Evolutionary conservation across 2,113 vertebrate species (phyloP), one percentile per base, ranked within the genome.

Genomic region (Cervus canadensis): DNA sequence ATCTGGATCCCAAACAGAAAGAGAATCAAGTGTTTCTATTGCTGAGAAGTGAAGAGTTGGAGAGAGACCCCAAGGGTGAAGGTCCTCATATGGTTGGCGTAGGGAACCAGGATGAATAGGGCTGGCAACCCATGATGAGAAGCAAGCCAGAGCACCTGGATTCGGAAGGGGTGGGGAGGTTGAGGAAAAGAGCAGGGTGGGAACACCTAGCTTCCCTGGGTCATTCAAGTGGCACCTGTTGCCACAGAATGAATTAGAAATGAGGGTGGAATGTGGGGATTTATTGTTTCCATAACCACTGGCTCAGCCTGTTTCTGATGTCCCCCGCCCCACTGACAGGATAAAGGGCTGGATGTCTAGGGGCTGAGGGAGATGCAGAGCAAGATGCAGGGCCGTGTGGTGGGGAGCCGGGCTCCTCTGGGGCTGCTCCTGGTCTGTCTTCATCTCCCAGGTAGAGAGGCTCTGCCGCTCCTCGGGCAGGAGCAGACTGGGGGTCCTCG

Each of bases 141-240:
- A 5, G 26, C 74, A 85, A 95, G 45, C 60, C 81, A 48, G 71
- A 48, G 81, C 79, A 87, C 50, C 86, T 86, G 64, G 45, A 64
- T 60, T 52, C 40, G 48, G 48, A 71, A 91, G 52, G 54, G 54
- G 67, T 45, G 60, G 60, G 87, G 71, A 87, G 56, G 23, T 67
- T 9, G 19, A 89, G 59, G 91, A 87, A 81, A 85, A 48, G 43
- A 36, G n/a, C 43, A 84, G 74, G n/a, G 11, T 5, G 28, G 95
- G 87, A 48, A 87, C 97, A 88, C 89, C 74, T 84, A 93, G 79
- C n/a, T 76, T 94, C 62, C 96, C 57, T 43, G 71, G 43, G 88
- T 93, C 97, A 94, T 91, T 59, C 93, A 97, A 87, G 84, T 94
- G 88, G 13, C 93, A 98, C 92, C 97, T 95, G 94, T 94, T 97